A percentile compares a stretch with the other conserved stretches of the same genome.
Conservation (phyloP, 2,888 invertebrate genomes). For the Volucella zonaria region DNA sequence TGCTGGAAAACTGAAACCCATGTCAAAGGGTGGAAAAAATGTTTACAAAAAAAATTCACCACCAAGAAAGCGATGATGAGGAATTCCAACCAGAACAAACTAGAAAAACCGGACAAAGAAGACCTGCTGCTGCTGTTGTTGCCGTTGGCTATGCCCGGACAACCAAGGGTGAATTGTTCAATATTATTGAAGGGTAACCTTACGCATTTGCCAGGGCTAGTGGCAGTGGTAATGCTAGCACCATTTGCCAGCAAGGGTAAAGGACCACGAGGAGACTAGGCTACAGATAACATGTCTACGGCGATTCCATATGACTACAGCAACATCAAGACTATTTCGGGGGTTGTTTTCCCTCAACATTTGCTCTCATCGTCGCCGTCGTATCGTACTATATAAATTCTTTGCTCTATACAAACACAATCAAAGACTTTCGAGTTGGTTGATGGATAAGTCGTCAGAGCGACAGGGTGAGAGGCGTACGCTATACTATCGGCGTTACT, state of each 20-base stretch:
- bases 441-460: no score
- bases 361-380: background rate
- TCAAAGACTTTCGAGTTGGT: background rate
- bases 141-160: background rate
- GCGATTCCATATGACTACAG: no score
- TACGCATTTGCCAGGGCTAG: slow-evolving; percentile 61
- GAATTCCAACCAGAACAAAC: slow-evolving; percentile 6
- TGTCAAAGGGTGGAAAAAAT: background rate
- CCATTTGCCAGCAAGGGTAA: background rate
- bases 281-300: no score
- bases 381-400: slow-evolving; percentile 50
- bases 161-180: slow-evolving; percentile 57
- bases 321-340: background rate
- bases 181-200: slow-evolving; percentile 48
- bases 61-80: slow-evolving; percentile 41
- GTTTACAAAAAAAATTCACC: slow-evolving; percentile 33
- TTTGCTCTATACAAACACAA: slow-evolving; percentile 62
- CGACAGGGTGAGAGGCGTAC: no score
- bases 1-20: slow-evolving; percentile 45
- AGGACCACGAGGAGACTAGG: background rate
- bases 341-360: slow-evolving; percentile 51
- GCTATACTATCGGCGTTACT: no score
- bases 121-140: slow-evolving; percentile 44
- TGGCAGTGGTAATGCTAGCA: slow-evolving; percentile 2
- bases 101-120: slow-evolving; percentile 47